These are phyloP conservation scores for Petrocephalus zakoni DNA, from an alignment of 2,113 vertebrate genomes.

Conservation along the genomic window DNA sequence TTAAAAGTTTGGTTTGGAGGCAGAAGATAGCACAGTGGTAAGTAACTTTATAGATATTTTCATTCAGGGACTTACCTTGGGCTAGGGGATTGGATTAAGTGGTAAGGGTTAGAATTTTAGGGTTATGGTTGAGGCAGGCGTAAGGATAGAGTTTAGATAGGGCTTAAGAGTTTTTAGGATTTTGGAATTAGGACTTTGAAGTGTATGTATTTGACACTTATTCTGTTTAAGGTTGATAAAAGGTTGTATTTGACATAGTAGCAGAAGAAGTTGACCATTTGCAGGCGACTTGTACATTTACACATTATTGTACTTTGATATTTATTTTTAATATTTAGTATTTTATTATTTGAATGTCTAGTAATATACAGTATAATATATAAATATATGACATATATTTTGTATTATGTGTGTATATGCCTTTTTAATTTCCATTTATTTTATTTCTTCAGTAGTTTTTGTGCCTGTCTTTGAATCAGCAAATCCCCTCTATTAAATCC, in stretches of 20 bases:
- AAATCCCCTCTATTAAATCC: neutral
- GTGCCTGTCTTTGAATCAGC: neutral
- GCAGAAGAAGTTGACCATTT: neutral
- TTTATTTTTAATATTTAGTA: neutral
- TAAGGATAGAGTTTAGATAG: neutral
- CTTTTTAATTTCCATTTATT: neutral
- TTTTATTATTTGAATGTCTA: neutral
- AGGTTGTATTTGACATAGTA: neutral
- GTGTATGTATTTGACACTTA: neutral
- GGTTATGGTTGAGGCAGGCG: neutral
- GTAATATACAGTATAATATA: neutral
- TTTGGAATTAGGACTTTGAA: constrained; percentile 9
- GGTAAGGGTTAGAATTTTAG: constrained; percentile 4
- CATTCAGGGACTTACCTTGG: neutral
- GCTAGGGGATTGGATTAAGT: neutral
- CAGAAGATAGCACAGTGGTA: neutral
- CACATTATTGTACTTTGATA: neutral
- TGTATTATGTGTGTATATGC: neutral
- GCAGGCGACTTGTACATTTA: neutral
- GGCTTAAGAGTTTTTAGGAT: neutral
- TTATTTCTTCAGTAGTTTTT: neutral
- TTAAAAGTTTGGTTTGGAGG: neutral
- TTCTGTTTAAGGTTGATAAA: neutral
- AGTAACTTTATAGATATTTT: neutral
- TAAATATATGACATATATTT: neutral